These are phyloP conservation scores for Andricus grossulariae DNA, from an alignment of 1,140 invertebrate species.

Conservation along the genomic window DNA sequence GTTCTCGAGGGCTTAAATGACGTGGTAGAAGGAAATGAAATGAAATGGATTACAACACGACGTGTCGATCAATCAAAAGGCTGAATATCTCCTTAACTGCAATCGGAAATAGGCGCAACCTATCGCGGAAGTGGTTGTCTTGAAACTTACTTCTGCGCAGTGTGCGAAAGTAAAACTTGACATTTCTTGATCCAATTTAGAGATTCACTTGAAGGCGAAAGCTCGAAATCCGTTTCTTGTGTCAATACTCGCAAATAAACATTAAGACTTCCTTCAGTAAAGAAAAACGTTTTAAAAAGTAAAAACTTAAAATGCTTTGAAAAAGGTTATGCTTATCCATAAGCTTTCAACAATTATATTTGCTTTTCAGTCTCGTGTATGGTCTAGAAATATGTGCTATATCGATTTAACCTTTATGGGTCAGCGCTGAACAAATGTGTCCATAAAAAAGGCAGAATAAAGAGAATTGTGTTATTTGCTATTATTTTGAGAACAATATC, in stretches of 20 bases:
- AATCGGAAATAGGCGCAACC: background rate
- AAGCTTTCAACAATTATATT: background rate
- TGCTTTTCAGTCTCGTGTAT: background rate
- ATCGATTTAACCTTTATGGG: constrained; percentile 11
- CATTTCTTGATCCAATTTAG: background rate
- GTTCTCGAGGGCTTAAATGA: background rate
- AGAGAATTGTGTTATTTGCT: too few relatives aligned
- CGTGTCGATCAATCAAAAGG: background rate
- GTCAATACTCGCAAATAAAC: background rate
- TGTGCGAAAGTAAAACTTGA: background rate
- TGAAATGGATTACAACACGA: constrained; percentile 1
- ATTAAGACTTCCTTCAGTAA: background rate
- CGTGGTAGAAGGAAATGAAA: constrained; percentile 8
- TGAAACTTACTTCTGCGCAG: background rate
- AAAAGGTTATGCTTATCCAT: background rate
- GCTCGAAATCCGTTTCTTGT: background rate
- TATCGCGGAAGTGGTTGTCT: constrained; percentile 12
- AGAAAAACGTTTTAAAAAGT: background rate
- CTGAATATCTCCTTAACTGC: constrained; percentile 12
- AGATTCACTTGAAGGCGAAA: constrained; percentile 5
- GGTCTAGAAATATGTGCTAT: background rate
- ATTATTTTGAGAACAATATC: too few relatives aligned
- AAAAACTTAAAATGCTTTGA: background rate
- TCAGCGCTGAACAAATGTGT: background rate
- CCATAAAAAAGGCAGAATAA: too few relatives aligned